Conservation (phyloP, 2,797 vertebrate species). For the Falco concolor region DNA sequence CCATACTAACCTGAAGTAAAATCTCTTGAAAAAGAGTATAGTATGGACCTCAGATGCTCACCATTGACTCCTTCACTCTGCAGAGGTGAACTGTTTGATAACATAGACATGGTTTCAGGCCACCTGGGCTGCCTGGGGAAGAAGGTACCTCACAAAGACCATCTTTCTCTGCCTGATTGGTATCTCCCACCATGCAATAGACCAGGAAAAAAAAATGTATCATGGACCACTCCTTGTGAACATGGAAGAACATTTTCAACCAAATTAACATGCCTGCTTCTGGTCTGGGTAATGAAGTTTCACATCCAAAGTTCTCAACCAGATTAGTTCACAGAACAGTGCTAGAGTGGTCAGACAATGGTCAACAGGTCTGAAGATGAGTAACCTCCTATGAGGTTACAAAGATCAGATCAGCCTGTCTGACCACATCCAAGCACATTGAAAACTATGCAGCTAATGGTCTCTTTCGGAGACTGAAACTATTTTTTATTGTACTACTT, state of each 20-base stretch:
- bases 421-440: not conserved
- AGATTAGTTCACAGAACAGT: not conserved
- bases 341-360: not conserved
- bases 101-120: not conserved
- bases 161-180: not conserved
- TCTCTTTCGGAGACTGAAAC: not conserved
- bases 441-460: not conserved
- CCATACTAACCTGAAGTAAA: not conserved
- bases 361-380: not conserved
- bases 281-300: not conserved
- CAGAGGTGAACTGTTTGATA: not conserved
- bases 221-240: not conserved
- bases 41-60: not conserved
- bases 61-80: not conserved
- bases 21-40: not conserved
- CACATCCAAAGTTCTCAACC: not conserved
- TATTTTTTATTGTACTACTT: not conserved
- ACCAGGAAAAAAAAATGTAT: not conserved
- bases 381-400: not conserved
- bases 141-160: not conserved
- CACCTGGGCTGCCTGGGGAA: not conserved
- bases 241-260: not conserved
- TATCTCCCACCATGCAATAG: not conserved
- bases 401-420: not conserved
- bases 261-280: not conserved